Percentiles rank a stretch among this genome's conserved stretches.
phyloP scores from a whole-genome alignment of 2,888 invertebrate genomes.

The Nemoura dubitans region DNA sequence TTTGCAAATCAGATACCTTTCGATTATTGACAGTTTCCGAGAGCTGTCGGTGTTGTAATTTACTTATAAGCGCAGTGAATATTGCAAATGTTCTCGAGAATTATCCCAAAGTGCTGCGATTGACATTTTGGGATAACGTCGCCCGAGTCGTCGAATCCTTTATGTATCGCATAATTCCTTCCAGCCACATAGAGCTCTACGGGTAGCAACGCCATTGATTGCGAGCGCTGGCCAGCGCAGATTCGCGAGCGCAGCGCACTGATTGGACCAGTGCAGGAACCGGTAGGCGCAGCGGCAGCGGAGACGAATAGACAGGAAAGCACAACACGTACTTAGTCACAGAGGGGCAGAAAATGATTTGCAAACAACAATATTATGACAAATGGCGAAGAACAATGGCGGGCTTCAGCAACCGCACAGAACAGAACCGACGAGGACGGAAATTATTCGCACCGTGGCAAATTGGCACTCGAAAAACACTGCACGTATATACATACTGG shows the following conservation, averaged over 20 bases:
- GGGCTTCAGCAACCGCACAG: background rate
- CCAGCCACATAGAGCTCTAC: too few relatives aligned
- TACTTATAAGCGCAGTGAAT: too few relatives aligned
- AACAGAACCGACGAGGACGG: background rate
- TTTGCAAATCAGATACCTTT: background rate
- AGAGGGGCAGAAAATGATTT: background rate
- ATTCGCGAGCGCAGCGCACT: background rate
- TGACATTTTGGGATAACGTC: background rate
- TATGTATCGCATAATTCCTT: background rate
- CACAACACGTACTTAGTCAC: background rate
- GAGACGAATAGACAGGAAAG: background rate
- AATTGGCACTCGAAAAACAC: background rate
- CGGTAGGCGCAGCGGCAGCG: background rate
- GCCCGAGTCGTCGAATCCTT: background rate
- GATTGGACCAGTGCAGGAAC: background rate
- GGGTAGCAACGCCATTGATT: background rate
- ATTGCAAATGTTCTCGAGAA: background rate
- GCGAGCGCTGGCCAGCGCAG: background rate
- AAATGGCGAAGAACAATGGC: background rate
- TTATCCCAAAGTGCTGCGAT: background rate
- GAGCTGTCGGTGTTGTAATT: too few relatives aligned
- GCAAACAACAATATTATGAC: conserved; percentile 5
- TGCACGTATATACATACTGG: background rate
- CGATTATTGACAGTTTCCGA: background rate
- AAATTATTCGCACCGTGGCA: background rate